A percentile compares a stretch with the other conserved stretches of the same genome.
Evolutionary conservation across 2,113 vertebrate genomes (phyloP).

Genomic region (Burhinus bistriatus): DNA sequence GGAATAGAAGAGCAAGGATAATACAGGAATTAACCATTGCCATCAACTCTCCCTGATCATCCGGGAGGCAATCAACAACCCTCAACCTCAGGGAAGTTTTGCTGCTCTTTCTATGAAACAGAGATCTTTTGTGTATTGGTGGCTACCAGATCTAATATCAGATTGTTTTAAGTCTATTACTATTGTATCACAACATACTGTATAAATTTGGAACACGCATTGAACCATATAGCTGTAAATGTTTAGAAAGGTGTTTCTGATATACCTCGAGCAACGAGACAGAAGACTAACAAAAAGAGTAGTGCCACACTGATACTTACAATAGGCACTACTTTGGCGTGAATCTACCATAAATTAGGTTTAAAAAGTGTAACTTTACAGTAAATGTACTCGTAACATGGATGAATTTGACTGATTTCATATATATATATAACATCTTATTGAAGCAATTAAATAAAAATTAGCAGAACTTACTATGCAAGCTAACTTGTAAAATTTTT

Average conservation of each 20-base stretch:
- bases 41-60: background rate
- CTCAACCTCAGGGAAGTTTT: background rate
- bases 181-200: background rate
- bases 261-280: background rate
- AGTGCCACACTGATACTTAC: background rate
- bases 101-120: background rate
- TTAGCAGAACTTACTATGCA: background rate
- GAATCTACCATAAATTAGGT: background rate
- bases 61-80: background rate
- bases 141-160: background rate
- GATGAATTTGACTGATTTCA: background rate
- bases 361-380: background rate
- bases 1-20: background rate
- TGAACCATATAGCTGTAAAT: background rate
- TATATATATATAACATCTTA: background rate
- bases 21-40: background rate
- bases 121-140: background rate
- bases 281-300: background rate
- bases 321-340: background rate
- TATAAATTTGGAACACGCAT: background rate
- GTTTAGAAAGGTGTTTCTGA: background rate
- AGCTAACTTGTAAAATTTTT: background rate
- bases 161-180: background rate
- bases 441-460: background rate
- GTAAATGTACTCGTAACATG: background rate